Conservation (phyloP, 2,888 invertebrate species). For the Margaritifera margaritifera region DNA sequence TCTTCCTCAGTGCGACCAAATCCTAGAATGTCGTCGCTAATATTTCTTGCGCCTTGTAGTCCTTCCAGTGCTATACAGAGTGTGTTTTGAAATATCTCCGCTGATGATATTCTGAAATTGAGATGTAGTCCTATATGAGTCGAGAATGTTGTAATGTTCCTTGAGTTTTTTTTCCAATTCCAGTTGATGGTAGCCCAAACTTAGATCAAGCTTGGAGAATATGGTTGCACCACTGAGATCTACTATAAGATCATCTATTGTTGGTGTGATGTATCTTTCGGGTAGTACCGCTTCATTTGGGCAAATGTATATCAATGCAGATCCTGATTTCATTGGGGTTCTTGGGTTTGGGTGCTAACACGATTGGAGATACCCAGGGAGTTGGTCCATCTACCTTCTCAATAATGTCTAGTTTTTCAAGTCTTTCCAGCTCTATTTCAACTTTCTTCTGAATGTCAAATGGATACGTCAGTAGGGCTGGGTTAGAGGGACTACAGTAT, state of each 20-base stretch:
- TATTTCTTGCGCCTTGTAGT: too few relatives aligned
- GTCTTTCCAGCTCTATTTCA: conserved; percentile 29
- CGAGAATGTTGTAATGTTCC: too few relatives aligned
- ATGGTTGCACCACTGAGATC: conserved; percentile 36
- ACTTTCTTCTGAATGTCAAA: conserved; percentile 34
- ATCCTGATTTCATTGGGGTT: conserved; percentile 30
- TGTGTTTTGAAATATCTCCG: too few relatives aligned
- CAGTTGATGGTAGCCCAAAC: too few relatives aligned
- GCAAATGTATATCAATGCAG: conserved; percentile 42
- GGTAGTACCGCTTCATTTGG: conserved; percentile 40
- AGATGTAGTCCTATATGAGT: too few relatives aligned
- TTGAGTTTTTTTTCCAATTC: too few relatives aligned
- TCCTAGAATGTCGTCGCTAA: too few relatives aligned
- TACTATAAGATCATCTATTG: conserved; percentile 36
- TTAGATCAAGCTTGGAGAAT: conserved; percentile 39
- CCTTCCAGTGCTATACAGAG: too few relatives aligned
- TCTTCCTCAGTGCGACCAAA: too few relatives aligned
- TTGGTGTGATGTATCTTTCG: conserved; percentile 43
- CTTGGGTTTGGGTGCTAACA: conserved; percentile 38
- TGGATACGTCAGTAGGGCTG: background rate
- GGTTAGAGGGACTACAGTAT: too few relatives aligned
- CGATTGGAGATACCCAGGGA: conserved; percentile 48
- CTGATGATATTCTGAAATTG: too few relatives aligned
- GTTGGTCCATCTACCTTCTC: conserved; percentile 45
- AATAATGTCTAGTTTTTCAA: conserved; percentile 41